A percentile compares a stretch with the other conserved stretches of the same genome.
Evolutionary conservation across 1,140 invertebrate genomes (phyloP).

Genomic region (Heliconius eleuchia): DNA sequence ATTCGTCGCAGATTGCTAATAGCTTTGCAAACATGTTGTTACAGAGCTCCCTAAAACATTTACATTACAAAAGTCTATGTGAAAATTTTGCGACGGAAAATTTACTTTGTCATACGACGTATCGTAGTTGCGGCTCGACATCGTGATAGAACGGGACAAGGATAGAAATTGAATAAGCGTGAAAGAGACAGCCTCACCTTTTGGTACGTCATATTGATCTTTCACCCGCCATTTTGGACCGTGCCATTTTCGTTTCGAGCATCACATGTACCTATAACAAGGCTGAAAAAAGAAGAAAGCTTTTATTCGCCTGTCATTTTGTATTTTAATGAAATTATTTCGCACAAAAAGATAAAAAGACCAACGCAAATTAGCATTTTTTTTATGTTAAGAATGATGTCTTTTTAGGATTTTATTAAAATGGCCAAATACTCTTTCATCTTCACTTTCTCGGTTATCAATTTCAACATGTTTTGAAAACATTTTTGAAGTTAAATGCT

Average conservation of each 20-base stretch:
- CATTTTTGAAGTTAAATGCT: not conserved
- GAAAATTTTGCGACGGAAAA: constrained; percentile 65
- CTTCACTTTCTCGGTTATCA: not conserved
- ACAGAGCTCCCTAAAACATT: constrained; percentile 45
- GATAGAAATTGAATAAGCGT: constrained; percentile 35
- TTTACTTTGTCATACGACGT: constrained; percentile 68
- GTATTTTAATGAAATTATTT: constrained; percentile 51
- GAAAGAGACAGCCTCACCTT: constrained; percentile 61
- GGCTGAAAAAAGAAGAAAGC: constrained; percentile 63
- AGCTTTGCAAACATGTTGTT: constrained; percentile 53
- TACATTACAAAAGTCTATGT: constrained; percentile 41
- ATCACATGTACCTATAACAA: constrained; percentile 62
- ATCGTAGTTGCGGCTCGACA: constrained; percentile 60
- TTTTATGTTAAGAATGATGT: constrained; percentile 57
- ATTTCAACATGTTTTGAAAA: not conserved
- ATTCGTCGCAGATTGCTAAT: constrained; percentile 61
- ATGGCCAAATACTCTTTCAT: constrained; percentile 18
- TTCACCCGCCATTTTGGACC: constrained; percentile 78
- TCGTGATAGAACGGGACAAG: constrained; percentile 56
- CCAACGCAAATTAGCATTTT: constrained; percentile 65
- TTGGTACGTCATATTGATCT: constrained; percentile 79
- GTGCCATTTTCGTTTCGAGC: constrained; percentile 74
- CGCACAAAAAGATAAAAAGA: constrained; percentile 33
- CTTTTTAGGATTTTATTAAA: constrained; percentile 28
- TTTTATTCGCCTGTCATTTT: constrained; percentile 71